Evolutionary conservation across 2,888 invertebrate species (phyloP).

Genomic region (Mimas tiliae): DNA sequence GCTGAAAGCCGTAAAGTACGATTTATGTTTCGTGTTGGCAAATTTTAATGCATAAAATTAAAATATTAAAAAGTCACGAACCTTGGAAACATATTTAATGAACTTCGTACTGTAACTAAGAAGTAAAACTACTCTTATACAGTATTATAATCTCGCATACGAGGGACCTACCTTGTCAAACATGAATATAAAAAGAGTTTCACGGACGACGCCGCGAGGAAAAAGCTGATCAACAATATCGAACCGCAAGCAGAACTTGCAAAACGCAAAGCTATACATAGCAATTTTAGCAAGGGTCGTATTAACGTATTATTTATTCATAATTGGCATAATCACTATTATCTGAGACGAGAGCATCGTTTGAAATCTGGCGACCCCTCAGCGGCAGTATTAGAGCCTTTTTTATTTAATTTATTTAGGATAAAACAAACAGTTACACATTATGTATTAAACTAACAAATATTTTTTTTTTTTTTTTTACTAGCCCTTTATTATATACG

Average conservation of each 20-base stretch:
- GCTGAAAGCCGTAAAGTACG: constrained; percentile 7
- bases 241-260: no score
- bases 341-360: not conserved
- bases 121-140: not conserved
- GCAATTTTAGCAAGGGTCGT: not conserved
- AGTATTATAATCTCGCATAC: no score
- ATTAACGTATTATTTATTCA: constrained; percentile 7
- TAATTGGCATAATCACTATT: not conserved
- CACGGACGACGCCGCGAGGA: no score
- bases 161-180: no score
- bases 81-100: constrained; percentile 10
- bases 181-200: no score
- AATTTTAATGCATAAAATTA: constrained; percentile 21
- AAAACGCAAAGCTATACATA: not conserved
- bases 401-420: no score
- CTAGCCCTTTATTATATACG: no score
- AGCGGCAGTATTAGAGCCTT: not conserved
- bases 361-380: constrained; percentile 1
- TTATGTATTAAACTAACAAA: no score
- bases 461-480: no score
- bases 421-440: no score
- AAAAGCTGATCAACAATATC: no score
- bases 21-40: constrained; percentile 10
- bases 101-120: not conserved
- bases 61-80: constrained; percentile 9